Evolutionary conservation across 2,113 vertebrate genomes (phyloP).

Genomic region (Brachyhypopomus occidentalis): DNA sequence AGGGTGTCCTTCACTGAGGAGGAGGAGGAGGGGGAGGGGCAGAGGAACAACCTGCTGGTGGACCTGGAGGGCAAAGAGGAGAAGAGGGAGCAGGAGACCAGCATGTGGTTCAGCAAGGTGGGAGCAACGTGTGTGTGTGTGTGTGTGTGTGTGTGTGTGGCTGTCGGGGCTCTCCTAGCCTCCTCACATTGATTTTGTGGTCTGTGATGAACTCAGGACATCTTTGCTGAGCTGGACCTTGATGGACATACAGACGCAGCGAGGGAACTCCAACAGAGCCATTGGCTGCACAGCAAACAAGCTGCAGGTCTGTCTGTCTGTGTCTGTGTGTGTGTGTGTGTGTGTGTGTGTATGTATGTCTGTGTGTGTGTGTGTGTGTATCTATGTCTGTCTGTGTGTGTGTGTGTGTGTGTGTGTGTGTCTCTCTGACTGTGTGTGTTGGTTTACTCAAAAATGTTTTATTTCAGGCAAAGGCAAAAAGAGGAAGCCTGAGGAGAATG

Average conservation of each 20-base stretch:
- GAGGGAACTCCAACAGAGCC: slow-evolving; percentile 84
- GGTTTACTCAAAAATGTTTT: background rate
- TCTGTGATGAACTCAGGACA: slow-evolving; percentile 70
- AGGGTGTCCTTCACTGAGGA: slow-evolving; percentile 70
- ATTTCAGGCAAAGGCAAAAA: slow-evolving; percentile 64
- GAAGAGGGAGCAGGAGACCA: slow-evolving; percentile 78
- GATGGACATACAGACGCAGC: slow-evolving; percentile 80
- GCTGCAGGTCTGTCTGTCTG: slow-evolving; percentile 50
- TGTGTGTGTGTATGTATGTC: slow-evolving; percentile 46
- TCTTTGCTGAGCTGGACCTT: slow-evolving; percentile 85
- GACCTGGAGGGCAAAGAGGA: slow-evolving; percentile 83
- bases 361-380: slow-evolving; percentile 7
- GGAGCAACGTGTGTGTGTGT: background rate
- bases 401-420: background rate
- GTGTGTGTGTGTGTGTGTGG: background rate
- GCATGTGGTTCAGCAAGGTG: slow-evolving; percentile 95
- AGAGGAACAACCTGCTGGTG: slow-evolving; percentile 81
- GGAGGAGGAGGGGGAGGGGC: slow-evolving; percentile 63
- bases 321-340: slow-evolving; percentile 1
- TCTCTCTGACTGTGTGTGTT: too few species aligned
- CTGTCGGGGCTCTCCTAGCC: background rate
- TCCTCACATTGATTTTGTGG: too few species aligned
- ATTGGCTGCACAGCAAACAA: slow-evolving; percentile 70
- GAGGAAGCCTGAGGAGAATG: slow-evolving; percentile 58
- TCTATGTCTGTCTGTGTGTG: background rate